A percentile compares a stretch with the other conserved stretches of the same genome.
These are phyloP conservation scores for Parambassis ranga DNA, from an alignment of 2,797 vertebrate genomes.

Conservation along the genomic window DNA sequence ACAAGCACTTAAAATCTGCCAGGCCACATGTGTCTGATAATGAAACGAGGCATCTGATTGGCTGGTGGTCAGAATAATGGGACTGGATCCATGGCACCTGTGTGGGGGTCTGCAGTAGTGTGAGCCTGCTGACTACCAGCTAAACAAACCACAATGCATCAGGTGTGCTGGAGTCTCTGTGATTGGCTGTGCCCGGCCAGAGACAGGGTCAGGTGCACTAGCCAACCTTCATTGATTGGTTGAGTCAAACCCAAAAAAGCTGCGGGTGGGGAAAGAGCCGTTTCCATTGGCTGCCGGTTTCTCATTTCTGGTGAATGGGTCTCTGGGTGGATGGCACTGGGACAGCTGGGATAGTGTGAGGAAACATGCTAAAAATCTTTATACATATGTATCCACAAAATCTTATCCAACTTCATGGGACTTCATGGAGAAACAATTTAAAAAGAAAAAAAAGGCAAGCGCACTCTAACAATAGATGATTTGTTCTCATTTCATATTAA, in stretches of 20 bases:
- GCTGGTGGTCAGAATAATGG: constrained; percentile 46
- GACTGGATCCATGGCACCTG: constrained; percentile 66
- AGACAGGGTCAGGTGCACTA: constrained; percentile 72
- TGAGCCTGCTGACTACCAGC: constrained; percentile 28
- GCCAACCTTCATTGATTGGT: constrained; percentile 58
- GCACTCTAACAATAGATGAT: constrained; percentile 29
- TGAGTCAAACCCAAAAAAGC: constrained; percentile 61
- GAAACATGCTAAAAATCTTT: constrained; percentile 28
- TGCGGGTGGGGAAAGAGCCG: constrained; percentile 38
- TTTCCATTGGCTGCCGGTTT: constrained; percentile 60
- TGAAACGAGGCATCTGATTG: constrained; percentile 56
- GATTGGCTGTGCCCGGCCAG: constrained; percentile 66
- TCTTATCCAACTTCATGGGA: background rate
- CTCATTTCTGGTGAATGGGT: constrained; percentile 59
- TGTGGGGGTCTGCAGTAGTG: constrained; percentile 41
- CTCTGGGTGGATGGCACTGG: constrained; percentile 57
- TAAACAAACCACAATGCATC: constrained; percentile 59
- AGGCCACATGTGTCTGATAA: constrained; percentile 62
- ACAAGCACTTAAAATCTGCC: constrained; percentile 49
- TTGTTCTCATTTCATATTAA: constrained; percentile 62
- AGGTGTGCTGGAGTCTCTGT: constrained; percentile 62
- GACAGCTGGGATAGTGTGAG: constrained; percentile 50
- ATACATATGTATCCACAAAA: background rate
- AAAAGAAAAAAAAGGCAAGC: background rate
- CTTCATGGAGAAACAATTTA: background rate